Evolutionary conservation across 2,113 vertebrate species (phyloP), one percentile per base, ranked within the genome.

Genomic region (Mugil cephalus): DNA sequence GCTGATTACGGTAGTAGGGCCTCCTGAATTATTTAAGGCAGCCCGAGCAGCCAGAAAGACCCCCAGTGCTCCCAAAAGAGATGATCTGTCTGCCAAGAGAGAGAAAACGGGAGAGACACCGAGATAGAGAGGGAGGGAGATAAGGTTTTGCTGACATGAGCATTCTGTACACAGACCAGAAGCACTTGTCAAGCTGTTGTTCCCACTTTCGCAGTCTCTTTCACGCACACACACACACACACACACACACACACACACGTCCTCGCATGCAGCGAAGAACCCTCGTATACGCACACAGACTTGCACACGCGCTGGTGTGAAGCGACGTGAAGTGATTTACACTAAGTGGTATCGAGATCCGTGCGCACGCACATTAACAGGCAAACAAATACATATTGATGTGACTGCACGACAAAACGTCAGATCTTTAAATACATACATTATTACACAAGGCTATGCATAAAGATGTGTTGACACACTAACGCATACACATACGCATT

Each of bases 1-100:
- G 89, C 89, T 92, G 91, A 92, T 93, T 87, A 88, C 77, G 75
- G 79, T 79, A 83, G 77, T 85, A 88, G 79, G 73, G 84, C 83
- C 82, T 89, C 83, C 85, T 94, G 89, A 93, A 93, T 92, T 91
- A 93, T 94, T 92, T 86, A 92, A 90, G 89, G 73, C 87, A 88
- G 85, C 79, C 84, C 60, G 84, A 91, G 84, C 86, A 87, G 87
- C 78, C 82, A 89, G 91, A 88, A 91, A 91, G 92, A 91, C 84
- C 90, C 83, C 80, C 69, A 74, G 83, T 91, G 91, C 84, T 88
- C 87, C 87, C 88, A 68, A 86, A 88, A 87, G 85, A 90, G 88
- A 89, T 88, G 89, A 89, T 90, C 84, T 78, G 87, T 90, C 89
- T 90, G 84, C 79, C 19, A 73, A 74, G 77, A 82, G 70, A 83